Base-by-base conservation (phyloP, 2,113 vertebrate species). In the Phalacrocorax aristotelis region DNA sequence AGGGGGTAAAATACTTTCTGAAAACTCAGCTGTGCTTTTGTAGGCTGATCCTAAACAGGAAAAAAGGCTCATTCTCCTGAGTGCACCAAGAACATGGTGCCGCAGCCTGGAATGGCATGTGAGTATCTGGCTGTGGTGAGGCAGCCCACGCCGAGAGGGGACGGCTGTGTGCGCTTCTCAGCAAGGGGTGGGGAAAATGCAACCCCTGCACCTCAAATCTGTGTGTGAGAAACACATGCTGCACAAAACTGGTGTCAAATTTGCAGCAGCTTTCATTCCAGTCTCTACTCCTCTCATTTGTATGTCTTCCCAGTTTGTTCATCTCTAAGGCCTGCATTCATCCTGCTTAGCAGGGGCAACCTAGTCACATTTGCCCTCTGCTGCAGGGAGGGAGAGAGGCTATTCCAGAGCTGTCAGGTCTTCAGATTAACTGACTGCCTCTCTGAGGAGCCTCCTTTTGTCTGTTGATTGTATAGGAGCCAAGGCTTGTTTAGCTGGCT, bases 11-110 rank as follows among this genome's bases (percentile, higher is more conserved):
- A 85, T 58, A 58, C n/a, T 87, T 74, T 69, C 92, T 88, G 84
- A 77, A 90, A 84, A 55, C 40, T 72, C 60, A 78, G 60, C 93
- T 86, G 76, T 75, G 60, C 60, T 92, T 94, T 95, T 83, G 13
- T 34, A 65, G 80, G 44, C 70, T 90, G 81, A 52, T 88, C 42
- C 95, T 38, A 87, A 85, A 76, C 46, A 36, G 36, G 44, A 57
- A 30, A 30, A 22, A 86, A 68, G 22, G 21, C 40, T 23, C 7
- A 2, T 94, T 94, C 61, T 85, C 11, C 66, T 27, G 44, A 46
- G 46, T 46, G 48, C 70, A 48, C 46, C 0, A 1, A 82, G 83
- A 52, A 57, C 13, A 12, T 74, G 70, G 52, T 52, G 7, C 36
- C 0, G 0, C 3, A 58, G 88, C 58, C 89, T 81, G 60, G 76